These are phyloP conservation scores for Monochamus alternatus DNA, from an alignment of 2,888 invertebrate genomes.

Conservation along the genomic window DNA sequence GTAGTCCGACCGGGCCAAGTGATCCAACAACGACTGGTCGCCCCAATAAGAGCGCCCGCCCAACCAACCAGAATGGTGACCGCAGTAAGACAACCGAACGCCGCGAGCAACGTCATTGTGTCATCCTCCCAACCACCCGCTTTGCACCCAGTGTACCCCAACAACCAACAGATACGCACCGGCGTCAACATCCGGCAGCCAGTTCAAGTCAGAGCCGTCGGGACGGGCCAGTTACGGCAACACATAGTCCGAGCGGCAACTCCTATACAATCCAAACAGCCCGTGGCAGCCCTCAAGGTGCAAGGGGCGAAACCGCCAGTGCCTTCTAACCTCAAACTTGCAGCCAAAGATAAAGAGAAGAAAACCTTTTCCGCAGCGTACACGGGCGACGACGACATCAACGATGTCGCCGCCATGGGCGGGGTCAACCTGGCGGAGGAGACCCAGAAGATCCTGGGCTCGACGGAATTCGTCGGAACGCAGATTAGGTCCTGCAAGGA, in stretches of 20 bases:
- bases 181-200: constrained; percentile 55
- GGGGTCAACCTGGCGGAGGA: constrained; percentile 98
- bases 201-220: constrained; percentile 59
- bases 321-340: constrained; percentile 74
- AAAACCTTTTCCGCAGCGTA: constrained; percentile 73
- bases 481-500: constrained; percentile 93
- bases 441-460: constrained; percentile 92
- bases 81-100: constrained; percentile 65
- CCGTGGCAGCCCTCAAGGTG: constrained; percentile 51
- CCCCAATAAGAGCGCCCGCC: constrained; percentile 67
- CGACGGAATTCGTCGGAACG: constrained; percentile 84
- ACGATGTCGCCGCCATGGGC: constrained; percentile 99
- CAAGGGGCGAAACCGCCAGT: constrained; percentile 71
- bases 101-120: constrained; percentile 65
- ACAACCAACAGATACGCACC: constrained; percentile 44
- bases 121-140: constrained; percentile 70
- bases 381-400: constrained; percentile 90
- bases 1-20: constrained; percentile 73
- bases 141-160: constrained; percentile 68
- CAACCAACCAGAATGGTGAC: constrained; percentile 68
- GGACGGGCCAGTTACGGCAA: constrained; percentile 55
- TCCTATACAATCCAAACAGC: constrained; percentile 62
- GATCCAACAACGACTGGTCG: constrained; percentile 75
- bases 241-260: constrained; percentile 56
- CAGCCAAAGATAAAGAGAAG: constrained; percentile 83